These are phyloP conservation scores for Bos indicus DNA, from an alignment of 2,113 vertebrate genomes.

Conservation along the genomic window DNA sequence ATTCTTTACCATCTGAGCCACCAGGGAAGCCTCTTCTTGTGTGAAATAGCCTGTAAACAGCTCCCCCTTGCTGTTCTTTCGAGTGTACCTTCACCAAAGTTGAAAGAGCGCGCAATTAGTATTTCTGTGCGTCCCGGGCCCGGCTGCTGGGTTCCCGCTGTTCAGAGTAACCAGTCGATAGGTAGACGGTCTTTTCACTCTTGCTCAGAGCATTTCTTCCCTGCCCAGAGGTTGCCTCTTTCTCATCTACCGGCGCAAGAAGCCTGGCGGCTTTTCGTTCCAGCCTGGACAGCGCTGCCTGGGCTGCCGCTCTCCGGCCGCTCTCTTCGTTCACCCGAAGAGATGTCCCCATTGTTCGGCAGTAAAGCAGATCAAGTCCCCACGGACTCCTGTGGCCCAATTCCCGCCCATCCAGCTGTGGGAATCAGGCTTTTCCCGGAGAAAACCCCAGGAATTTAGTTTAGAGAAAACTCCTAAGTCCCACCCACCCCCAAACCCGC, in stretches of 20 bases:
- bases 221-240: neutral
- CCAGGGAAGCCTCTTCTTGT: neutral
- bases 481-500: neutral
- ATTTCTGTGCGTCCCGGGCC: fast-evolving
- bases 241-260: neutral
- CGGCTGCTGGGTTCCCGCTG: fast-evolving
- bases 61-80: neutral
- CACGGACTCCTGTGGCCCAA: neutral
- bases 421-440: neutral
- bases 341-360: neutral
- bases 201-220: neutral
- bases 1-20: neutral
- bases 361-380: neutral
- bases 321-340: neutral
- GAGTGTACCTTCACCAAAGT: neutral
- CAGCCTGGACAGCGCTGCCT: neutral
- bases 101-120: neutral
- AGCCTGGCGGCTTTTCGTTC: neutral
- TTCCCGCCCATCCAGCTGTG: neutral
- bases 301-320: neutral
- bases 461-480: neutral
- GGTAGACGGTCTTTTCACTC: neutral
- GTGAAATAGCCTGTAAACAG: neutral
- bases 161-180: neutral
- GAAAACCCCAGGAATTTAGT: neutral